Base-by-base conservation (phyloP, 1,140 invertebrate species). In the Drosophila sturtevanti region DNA sequence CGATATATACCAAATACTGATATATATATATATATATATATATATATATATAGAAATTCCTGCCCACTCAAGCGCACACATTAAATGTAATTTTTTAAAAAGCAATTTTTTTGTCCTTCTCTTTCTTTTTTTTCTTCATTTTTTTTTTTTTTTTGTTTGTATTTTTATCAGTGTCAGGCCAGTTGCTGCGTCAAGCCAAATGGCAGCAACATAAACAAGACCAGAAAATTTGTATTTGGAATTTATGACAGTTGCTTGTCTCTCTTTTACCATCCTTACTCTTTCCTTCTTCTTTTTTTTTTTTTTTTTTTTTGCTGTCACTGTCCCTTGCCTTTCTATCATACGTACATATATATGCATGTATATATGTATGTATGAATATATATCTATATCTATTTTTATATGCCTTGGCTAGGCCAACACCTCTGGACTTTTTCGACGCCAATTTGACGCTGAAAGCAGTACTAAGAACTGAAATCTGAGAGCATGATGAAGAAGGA, bases 61-160 rank as follows among this genome's bases (percentile, higher is more conserved):
- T 87, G 79, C 79, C 82, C 82, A 87, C 82, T 86, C 79, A 79
- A 87, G 82, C 82, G 82, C 68, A 87, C 68, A 79, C 79, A 86
- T 79, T 87, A 82, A 86, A 87, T 86, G 82, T 86, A 86, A 86
- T 86, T 87, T 86, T 81, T 87, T 86, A 82, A 86, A 86, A 86
- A 79, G 82, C 79, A 66, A 82, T 82, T 85, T 80, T 77, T 72
- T 48, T 65, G 14, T 12, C 16, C 2, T 48, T 31, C 2, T 44
- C 6, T 44, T 18, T 44, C 18, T 44, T 27, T 71, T 51, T 21
- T 27, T 74, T 44, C 21, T 62, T 27, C 22, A 11, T 48, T 18
- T 24, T 21, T 27, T 34, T n/a, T 48, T 18, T 24, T 21, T 48
- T 51, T 68, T 61, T 58, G 24, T 73, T 55, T 71, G 54, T 60